Percentiles rank a stretch among this genome's conserved stretches.
These are phyloP conservation scores for Drosophila subsilvestris DNA, from an alignment of 2,888 invertebrate species.

Conservation along the genomic window DNA sequence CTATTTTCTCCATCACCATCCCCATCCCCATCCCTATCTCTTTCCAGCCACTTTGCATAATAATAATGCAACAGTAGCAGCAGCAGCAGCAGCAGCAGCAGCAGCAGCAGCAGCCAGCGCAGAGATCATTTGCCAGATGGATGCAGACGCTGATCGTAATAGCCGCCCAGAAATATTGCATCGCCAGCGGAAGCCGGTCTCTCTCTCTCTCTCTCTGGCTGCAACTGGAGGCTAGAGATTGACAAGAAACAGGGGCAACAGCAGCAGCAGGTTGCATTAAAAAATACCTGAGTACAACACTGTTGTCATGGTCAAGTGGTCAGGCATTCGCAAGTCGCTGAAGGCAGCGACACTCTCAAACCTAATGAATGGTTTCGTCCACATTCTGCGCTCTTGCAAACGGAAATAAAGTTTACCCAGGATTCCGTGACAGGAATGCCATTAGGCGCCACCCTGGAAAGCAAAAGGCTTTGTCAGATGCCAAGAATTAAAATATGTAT, in stretches of 20 bases:
- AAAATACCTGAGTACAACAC: slow-evolving; percentile 48
- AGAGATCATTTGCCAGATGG: slow-evolving; percentile 44
- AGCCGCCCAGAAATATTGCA: slow-evolving; percentile 49
- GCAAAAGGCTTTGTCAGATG: too few relatives aligned
- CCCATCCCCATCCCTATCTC: slow-evolving; percentile 21
- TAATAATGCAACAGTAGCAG: slow-evolving; percentile 61
- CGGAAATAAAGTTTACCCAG: not conserved
- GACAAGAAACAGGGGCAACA: slow-evolving; percentile 39
- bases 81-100: slow-evolving; percentile 55
- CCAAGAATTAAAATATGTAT: too few relatives aligned
- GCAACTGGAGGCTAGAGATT: too few relatives aligned
- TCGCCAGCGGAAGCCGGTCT: slow-evolving; percentile 32
- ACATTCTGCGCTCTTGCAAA: slow-evolving; percentile 1
- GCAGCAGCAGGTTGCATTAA: slow-evolving; percentile 39
- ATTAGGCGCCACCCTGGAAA: slow-evolving; percentile 1
- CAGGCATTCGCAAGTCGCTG: slow-evolving; percentile 58
- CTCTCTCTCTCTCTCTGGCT: not conserved
- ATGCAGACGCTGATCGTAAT: slow-evolving; percentile 59
- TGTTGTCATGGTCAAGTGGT: slow-evolving; percentile 77
- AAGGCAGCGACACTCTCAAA: not conserved
- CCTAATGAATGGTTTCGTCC: slow-evolving; percentile 2
- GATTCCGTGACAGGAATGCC: not conserved
- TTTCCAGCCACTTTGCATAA: slow-evolving; percentile 72
- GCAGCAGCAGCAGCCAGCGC: slow-evolving; percentile 25
- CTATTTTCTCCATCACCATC: slow-evolving; percentile 12